These are phyloP conservation scores for Phrynocephalus vlangalii DNA, from an alignment of 2,797 vertebrate species.

Conservation along the genomic window DNA sequence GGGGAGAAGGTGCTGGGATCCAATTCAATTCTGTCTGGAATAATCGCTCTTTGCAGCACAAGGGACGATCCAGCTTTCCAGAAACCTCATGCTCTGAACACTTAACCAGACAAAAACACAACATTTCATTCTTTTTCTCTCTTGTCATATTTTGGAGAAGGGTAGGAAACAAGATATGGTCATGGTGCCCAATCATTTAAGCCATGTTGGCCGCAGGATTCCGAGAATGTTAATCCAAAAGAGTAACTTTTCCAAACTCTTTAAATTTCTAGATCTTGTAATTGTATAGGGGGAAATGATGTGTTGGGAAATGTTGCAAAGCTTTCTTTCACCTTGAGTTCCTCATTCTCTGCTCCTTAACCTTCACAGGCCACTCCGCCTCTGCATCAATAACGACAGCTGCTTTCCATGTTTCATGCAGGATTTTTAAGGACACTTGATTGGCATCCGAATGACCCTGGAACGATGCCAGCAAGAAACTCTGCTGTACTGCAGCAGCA, in stretches of 20 bases:
- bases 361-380: not conserved
- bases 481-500: not conserved
- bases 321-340: conserved; percentile 21
- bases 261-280: conserved; percentile 1
- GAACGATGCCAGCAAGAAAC: not conserved
- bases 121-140: no score
- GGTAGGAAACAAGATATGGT: no score
- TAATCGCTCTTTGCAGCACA: conserved; percentile 27
- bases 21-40: conserved; percentile 35
- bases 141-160: no score
- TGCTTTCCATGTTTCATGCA: not conserved
- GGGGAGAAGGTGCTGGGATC: not conserved
- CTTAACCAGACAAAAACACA: not conserved
- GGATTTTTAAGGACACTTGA: conserved; percentile 14
- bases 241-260: not conserved
- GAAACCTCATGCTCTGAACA: conserved; percentile 32
- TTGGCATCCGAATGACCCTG: not conserved
- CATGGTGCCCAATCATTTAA: no score
- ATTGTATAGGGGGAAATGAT: conserved; percentile 31
- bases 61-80: conserved; percentile 11
- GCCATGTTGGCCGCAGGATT: no score
- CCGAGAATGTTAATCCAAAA: no score
- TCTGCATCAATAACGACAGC: not conserved
- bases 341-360: not conserved
- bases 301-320: conserved; percentile 21